Conservation (phyloP, 2,888 invertebrate genomes). For the Branchellion lobata region DNA sequence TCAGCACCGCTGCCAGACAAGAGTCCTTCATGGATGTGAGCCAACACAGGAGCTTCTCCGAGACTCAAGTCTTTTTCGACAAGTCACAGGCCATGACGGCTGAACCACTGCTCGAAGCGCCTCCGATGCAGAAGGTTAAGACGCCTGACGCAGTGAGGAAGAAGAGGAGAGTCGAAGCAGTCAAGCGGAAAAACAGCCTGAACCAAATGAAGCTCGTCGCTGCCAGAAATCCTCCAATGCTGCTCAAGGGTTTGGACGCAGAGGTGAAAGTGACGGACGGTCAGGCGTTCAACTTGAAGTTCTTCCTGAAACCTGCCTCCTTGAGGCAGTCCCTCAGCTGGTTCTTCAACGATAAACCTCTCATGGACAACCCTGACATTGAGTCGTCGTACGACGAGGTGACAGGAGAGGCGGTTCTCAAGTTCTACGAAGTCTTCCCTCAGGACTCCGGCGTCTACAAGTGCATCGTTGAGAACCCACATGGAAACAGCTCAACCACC, state of each 20-base stretch:
- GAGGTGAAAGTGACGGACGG: conserved; percentile 55
- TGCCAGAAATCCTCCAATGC: conserved; percentile 8
- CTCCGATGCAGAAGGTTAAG: background rate
- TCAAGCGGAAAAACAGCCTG: conserved; percentile 20
- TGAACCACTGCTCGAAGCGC: background rate
- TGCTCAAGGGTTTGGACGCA: background rate
- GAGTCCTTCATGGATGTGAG: conserved; percentile 46
- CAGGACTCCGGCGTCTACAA: conserved; percentile 95
- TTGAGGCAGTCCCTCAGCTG: conserved; percentile 82
- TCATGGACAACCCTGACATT: conserved; percentile 52
- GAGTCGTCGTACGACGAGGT: conserved; percentile 58
- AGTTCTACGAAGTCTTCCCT: conserved; percentile 91
- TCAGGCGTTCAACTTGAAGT: conserved; percentile 54
- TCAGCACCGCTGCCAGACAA: conserved; percentile 49
- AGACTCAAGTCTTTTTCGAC: conserved; percentile 35
- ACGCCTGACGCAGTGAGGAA: conserved; percentile 35
- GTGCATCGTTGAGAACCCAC: conserved; percentile 87
- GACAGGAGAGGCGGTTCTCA: conserved; percentile 70
- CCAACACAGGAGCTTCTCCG: conserved; percentile 48
- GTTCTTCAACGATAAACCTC: conserved; percentile 78
- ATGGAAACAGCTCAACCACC: conserved; percentile 88
- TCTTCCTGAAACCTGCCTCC: conserved; percentile 38
- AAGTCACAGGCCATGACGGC: too few relatives aligned
- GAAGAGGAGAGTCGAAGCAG: conserved; percentile 28
- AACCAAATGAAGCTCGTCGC: background rate